Evolutionary conservation across 2,113 vertebrate genomes (phyloP), one percentile per base, ranked within the genome.

Genomic region (Gymnarchus niloticus): DNA sequence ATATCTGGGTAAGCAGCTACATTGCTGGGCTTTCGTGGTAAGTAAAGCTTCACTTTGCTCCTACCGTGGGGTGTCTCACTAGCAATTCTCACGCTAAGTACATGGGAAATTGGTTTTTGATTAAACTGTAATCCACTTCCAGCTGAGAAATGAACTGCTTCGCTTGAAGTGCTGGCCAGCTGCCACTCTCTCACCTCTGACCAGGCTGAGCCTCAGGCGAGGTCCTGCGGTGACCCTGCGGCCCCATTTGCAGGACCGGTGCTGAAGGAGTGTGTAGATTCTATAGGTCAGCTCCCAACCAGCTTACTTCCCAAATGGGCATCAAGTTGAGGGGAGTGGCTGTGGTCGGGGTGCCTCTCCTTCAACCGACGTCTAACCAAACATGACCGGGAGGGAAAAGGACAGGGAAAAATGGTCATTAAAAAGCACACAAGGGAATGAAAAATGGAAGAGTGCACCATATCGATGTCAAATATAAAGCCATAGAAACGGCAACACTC

Each of bases 241-340:
- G 8, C 2, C 44, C 23, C 2, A 23, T 83, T 57, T n/a, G 17
- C 7, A 17, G 17, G 21, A 33, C 28, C 10, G 28, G 51, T 4
- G 23, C 84, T 84, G 83, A 88, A 90, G 90, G 88, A 92, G 90
- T 90, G 88, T 19, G 21, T 86, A 87, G 89, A 94, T 94, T 94
- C 94, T 88, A 93, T 92, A 93, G 93, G 91, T 94, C 93, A 94
- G 87, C 90, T 89, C 88, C 89, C 88, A 69, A 57, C 89, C n/a
- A 92, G 92, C 88, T 94, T 92, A 91, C 90, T 89, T 89, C 86
- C 56, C 85, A 84, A 89, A 85, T 85, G 85, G 90, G 92, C 93
- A 94, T 94, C 92, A 93, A 88, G 78, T 84, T 83, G 85, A 51
- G 88, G 90, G 90, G 87, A 44, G 86, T 88, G 83, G 89, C 89